Base-by-base conservation (phyloP, 1,140 invertebrate species). In the Papilio helenus region DNA sequence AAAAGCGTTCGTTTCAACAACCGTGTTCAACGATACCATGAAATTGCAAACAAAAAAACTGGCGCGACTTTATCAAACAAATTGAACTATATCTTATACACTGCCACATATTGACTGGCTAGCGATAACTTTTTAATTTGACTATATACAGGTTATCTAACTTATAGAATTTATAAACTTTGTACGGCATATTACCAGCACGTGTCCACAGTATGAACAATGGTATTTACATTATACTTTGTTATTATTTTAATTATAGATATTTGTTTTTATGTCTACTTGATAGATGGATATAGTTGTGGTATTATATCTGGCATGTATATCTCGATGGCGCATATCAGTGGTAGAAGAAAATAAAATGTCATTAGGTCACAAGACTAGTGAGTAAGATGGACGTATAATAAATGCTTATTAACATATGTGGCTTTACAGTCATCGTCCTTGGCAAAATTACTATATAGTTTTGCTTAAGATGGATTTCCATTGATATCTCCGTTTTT, bases 21-120 rank as follows among this genome's bases (percentile, higher is more conserved):
- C 26, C 12, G 23, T 9, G 58, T 23, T 61, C 4, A 68, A 34
- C 61, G 61, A 16, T 68, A 29, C 23, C 23, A 68, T 26, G 26
- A 68, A 68, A 68, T 68, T 68, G 23, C 61, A 68, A 68, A 68
- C 26, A 68, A 68, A 65, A 68, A 68, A 68, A 68, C 26, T 29
- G 61, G 12, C 26, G 10, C 23, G 23, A 29, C 23, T 29, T 29
- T 68, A 68, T 68, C 61, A 68, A 29, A 29, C 61, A 68, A 68
- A 68, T 68, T 68, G 14, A 29, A 5, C 61, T 29, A 29, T 68
- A 68, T 68, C 26, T 68, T 68, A 68, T 18, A 26, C 29, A 68
- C 20, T 26, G 8, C 8, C 20, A 26, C 26, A 16, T 14, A 65
- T 61, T 61, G 61, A 34, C 61, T 16, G 4, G 61, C 5, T 0